Percentiles rank a stretch among this genome's conserved stretches.
Evolutionary conservation across 1,140 invertebrate species (phyloP).

Genomic region (Drosophila kurseongensis): DNA sequence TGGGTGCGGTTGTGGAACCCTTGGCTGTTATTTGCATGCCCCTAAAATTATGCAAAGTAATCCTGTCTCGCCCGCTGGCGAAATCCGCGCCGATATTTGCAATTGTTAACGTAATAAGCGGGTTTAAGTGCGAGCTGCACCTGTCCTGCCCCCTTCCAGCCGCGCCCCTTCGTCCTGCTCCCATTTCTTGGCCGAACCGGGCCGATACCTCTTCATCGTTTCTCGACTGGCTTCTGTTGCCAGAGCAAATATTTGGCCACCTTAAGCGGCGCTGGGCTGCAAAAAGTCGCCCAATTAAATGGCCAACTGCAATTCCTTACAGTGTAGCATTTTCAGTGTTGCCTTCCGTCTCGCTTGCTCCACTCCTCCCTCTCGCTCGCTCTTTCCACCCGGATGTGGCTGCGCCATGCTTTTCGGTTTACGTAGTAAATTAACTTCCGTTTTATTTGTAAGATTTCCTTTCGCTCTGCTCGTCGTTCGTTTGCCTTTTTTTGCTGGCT

Average conservation of each 20-base stretch:
- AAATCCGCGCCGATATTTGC: conserved; percentile 74
- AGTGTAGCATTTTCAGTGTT: conserved; percentile 44
- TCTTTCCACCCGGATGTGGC: conserved; percentile 66
- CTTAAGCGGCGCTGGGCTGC: conserved; percentile 65
- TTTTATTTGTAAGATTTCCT: conserved; percentile 84
- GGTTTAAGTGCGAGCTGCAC: conserved; percentile 72
- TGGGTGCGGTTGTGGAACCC: conserved; percentile 21
- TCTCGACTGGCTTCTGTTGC: conserved; percentile 53
- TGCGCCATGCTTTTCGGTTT: conserved; percentile 83
- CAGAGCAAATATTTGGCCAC: conserved; percentile 77
- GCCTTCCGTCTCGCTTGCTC: conserved; percentile 5
- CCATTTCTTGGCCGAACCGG: neutral
- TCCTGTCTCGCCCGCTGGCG: conserved; percentile 57
- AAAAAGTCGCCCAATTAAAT: conserved; percentile 79
- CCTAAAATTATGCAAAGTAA: conserved; percentile 82
- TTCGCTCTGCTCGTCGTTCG: conserved; percentile 73
- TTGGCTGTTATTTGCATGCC: conserved; percentile 76
- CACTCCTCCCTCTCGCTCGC: neutral
- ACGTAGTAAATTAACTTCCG: conserved; percentile 84
- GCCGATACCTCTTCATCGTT: conserved; percentile 8
- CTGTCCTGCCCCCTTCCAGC: conserved; percentile 31
- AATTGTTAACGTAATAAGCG: conserved; percentile 82
- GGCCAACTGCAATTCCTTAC: conserved; percentile 66
- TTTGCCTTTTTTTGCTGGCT: conserved; percentile 53
- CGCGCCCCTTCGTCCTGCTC: neutral